Conservation (phyloP, 2,888 invertebrate genomes). For the Polietes domitor region DNA sequence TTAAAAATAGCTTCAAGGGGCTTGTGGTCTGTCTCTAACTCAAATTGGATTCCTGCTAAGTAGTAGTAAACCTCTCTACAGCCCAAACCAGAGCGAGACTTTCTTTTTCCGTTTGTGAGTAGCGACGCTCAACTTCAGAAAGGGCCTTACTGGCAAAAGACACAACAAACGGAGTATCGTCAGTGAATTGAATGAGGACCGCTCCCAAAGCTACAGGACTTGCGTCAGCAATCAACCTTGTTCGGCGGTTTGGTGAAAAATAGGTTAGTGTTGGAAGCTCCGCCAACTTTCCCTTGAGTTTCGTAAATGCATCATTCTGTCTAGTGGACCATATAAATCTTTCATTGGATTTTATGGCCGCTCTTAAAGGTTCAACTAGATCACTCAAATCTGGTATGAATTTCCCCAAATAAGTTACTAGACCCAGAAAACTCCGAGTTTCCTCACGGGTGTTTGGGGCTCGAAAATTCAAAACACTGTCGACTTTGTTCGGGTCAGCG, state of each 20-base stretch:
- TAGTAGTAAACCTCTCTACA: slow-evolving; percentile 53
- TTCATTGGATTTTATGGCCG: slow-evolving; percentile 70
- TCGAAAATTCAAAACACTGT: slow-evolving; percentile 68
- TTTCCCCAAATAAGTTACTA: slow-evolving; percentile 73
- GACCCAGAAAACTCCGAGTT: slow-evolving; percentile 73
- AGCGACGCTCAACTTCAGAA: slow-evolving; percentile 17
- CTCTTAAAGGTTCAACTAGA: slow-evolving; percentile 71
- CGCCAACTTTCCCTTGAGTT: slow-evolving; percentile 66
- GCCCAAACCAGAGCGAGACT: slow-evolving; percentile 34
- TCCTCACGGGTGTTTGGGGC: slow-evolving; percentile 70
- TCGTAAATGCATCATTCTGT: slow-evolving; percentile 69
- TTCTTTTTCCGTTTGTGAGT: slow-evolving; percentile 42
- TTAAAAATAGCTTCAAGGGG: slow-evolving; percentile 67
- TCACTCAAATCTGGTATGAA: slow-evolving; percentile 69
- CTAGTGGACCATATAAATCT: slow-evolving; percentile 70
- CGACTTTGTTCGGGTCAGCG: slow-evolving; percentile 64
- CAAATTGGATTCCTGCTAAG: slow-evolving; percentile 58
- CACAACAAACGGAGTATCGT: slow-evolving; percentile 20
- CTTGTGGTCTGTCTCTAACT: slow-evolving; percentile 66
- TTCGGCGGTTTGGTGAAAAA: slow-evolving; percentile 70
- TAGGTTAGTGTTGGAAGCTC: slow-evolving; percentile 70
- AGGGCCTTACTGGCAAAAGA: slow-evolving; percentile 33
- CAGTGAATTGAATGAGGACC: slow-evolving; percentile 71
- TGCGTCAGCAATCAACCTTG: slow-evolving; percentile 75
- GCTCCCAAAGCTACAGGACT: slow-evolving; percentile 74